Percentiles rank a stretch among this genome's conserved stretches.
phyloP scores from a whole-genome alignment of 2,797 vertebrate genomes.

The Fistularia tabacaria region DNA sequence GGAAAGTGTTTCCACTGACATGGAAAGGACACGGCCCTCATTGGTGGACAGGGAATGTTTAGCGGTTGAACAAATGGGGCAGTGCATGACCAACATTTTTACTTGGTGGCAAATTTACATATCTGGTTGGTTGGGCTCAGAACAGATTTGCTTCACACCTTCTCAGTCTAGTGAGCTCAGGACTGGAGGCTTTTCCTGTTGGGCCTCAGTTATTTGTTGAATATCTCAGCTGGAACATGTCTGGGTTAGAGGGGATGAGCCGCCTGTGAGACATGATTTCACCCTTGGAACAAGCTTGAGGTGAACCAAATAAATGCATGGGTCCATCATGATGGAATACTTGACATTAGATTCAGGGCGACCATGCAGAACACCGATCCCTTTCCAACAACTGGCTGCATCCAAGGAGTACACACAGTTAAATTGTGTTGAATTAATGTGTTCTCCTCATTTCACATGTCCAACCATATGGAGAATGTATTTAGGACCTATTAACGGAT shows the following conservation, averaged over 20 bases:
- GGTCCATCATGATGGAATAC: no score
- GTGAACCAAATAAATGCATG: no score
- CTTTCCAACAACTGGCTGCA: no score
- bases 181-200: slow-evolving; percentile 27
- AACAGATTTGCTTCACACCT: slow-evolving; percentile 7
- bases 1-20: slow-evolving; percentile 1
- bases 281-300: neutral
- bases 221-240: neutral
- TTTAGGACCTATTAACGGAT: no score
- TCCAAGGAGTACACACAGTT: no score
- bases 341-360: no score
- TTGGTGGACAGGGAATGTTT: neutral
- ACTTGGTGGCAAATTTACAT: slow-evolving; percentile 3
- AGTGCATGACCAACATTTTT: neutral
- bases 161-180: slow-evolving; percentile 2
- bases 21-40: slow-evolving; percentile 10
- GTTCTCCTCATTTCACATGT: no score
- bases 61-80: neutral
- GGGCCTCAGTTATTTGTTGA: slow-evolving; percentile 19
- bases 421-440: no score
- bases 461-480: no score
- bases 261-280: neutral
- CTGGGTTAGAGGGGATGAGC: no score
- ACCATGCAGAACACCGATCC: no score
- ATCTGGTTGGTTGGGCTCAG: slow-evolving; percentile 5